Conservation (phyloP, 35 echinoderm and acorn worm genomes). For the Apostichopus japonicus region DNA sequence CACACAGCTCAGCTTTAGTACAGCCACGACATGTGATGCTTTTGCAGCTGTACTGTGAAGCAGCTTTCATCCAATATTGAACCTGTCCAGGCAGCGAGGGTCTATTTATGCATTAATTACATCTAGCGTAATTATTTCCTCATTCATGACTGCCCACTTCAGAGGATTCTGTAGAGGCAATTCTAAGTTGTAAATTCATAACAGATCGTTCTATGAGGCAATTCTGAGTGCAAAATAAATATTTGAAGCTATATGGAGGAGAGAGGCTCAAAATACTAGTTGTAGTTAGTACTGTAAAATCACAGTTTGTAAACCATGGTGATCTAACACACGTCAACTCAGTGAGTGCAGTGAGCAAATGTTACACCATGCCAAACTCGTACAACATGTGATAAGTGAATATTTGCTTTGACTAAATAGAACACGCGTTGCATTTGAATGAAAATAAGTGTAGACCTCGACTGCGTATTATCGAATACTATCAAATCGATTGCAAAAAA, state of each 20-base stretch:
- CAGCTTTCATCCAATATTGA: slow-evolving; percentile 2
- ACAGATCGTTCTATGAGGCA: background rate
- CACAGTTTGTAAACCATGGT: slow-evolving; percentile 9
- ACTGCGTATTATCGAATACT: no score
- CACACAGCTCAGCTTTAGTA: background rate
- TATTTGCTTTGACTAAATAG: no score
- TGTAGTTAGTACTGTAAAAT: background rate
- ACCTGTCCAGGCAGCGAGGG: background rate
- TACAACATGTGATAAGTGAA: no score
- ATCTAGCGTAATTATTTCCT: slow-evolving; percentile 9
- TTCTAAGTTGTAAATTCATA: slow-evolving; percentile 1
- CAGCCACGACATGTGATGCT: background rate
- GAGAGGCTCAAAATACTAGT: background rate
- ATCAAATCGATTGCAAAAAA: no score
- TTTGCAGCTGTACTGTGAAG: background rate
- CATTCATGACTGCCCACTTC: slow-evolving; percentile 13
- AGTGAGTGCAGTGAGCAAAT: background rate
- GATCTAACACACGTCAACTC: background rate
- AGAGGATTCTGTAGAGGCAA: background rate
- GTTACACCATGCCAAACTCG: background rate
- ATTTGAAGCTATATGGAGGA: background rate
- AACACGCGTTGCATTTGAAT: no score
- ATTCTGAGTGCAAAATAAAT: slow-evolving; percentile 2
- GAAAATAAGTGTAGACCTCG: no score
- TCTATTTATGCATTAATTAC: background rate